Base-by-base conservation (phyloP, 2,797 vertebrate species). In the Melanotaenia trifasciata region DNA sequence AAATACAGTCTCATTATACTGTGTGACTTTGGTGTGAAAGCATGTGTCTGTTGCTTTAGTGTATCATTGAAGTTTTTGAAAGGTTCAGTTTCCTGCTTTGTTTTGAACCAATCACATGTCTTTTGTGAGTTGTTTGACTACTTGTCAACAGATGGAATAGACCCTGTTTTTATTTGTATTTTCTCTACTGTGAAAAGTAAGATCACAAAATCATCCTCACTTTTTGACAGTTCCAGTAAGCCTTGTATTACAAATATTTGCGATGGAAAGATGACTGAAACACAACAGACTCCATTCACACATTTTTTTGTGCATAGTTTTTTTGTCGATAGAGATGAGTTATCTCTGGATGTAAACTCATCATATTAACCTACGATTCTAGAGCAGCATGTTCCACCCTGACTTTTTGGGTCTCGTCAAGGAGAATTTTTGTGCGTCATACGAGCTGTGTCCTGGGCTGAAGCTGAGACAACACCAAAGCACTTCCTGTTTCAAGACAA, bases 401-500 rank as follows among this genome's bases (percentile, higher is more conserved):
- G 89, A 90, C 90, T 94, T 89, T 95, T 86, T 91, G 90, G 90
- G 87, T 93, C 87, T 93, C 92, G 90, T 79, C 90, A 94, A 90
- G 91, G 90, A 91, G 93, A 93, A 93, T 93, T 96, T 96, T 94
- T 94, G 95, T 97, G 95, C 96, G 95, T 97, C 96, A 97, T 94
- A 91, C 92, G 64, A 92, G 91, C 85, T 90, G 82, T 94, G 94
- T 93, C 90, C 92, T 90, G 83, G 86, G 93, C 93, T 83, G 81
- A 93, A 94, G 94, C 91, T 80, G 91, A 90, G 93, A 93, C 92
- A 92, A 94, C 83, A 84, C 83, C 85, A 83, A 71, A 88, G 94
- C 92, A 97, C 94, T 96, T 96, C 95, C 95, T 97, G 94, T 94
- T 87, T 75, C 72, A 89, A 94, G 95, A 96, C 97, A 97, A 97